A percentile compares a stretch with the other conserved stretches of the same genome.
Evolutionary conservation across 2,888 invertebrate species (phyloP).

Genomic region (Trachelus stipa): DNA sequence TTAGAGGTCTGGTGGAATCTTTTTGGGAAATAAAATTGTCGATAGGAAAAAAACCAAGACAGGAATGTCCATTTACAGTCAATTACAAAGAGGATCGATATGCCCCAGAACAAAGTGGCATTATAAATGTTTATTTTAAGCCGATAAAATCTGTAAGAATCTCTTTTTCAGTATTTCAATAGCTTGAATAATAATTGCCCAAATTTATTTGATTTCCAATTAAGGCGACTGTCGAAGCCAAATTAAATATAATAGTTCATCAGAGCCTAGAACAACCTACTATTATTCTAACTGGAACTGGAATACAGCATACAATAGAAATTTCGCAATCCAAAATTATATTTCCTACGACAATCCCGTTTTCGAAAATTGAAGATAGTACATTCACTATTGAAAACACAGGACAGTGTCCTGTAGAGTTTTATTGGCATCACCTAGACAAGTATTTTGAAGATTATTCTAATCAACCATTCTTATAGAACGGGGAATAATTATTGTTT

Average conservation of each 20-base stretch:
- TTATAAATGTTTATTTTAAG: constrained; percentile 72
- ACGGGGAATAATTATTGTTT: constrained; percentile 16
- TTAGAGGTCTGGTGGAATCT: constrained; percentile 71
- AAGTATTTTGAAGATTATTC: constrained; percentile 61
- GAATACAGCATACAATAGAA: constrained; percentile 69
- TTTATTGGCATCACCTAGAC: constrained; percentile 77
- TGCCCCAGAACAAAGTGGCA: constrained; percentile 68
- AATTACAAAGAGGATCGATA: constrained; percentile 61
- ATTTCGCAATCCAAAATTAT: constrained; percentile 69
- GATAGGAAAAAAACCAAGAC: constrained; percentile 28
- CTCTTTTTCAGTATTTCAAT: background rate
- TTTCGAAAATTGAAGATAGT: constrained; percentile 71
- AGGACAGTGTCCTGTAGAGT: constrained; percentile 75
- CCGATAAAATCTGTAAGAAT: constrained; percentile 66
- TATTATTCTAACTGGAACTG: constrained; percentile 69
- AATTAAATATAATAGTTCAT: constrained; percentile 64
- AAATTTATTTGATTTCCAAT: background rate
- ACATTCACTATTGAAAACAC: constrained; percentile 74
- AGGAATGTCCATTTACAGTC: constrained; percentile 44
- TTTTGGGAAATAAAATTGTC: constrained; percentile 68
- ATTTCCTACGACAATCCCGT: constrained; percentile 76
- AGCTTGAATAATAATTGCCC: background rate
- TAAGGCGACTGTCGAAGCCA: constrained; percentile 42
- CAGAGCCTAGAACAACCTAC: constrained; percentile 68
- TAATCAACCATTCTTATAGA: constrained; percentile 11